Conservation (phyloP, 2,888 invertebrate genomes). For the Heteromyza rotundicornis region DNA sequence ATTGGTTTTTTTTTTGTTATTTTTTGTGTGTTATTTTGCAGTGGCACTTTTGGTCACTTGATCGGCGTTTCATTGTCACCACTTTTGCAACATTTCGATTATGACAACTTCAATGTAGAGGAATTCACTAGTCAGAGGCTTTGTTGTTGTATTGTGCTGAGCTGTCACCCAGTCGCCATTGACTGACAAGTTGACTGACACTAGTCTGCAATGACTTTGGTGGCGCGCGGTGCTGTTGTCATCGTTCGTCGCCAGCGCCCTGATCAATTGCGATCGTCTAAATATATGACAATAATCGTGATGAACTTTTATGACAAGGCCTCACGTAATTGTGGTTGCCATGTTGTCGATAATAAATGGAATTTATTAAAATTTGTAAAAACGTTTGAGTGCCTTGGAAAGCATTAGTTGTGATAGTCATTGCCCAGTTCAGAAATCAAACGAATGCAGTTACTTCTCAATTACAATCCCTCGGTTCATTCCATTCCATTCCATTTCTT, state of each 20-base stretch:
- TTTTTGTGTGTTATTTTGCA: too few species aligned
- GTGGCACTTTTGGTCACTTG: background rate
- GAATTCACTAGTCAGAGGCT: background rate
- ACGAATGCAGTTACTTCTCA: too few species aligned
- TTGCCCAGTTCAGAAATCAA: too few species aligned
- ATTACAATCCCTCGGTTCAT: too few species aligned
- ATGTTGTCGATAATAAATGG: too few species aligned
- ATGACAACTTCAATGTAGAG: background rate
- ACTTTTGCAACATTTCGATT: background rate
- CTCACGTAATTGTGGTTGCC: too few species aligned
- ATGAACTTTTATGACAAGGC: too few species aligned
- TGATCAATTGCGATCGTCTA: background rate
- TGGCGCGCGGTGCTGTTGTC: background rate
- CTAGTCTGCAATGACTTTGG: background rate
- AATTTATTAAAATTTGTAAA: too few species aligned
- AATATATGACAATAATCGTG: background rate
- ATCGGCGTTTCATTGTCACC: background rate
- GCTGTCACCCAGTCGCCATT: background rate
- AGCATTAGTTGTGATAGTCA: too few species aligned
- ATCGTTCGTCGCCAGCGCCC: background rate
- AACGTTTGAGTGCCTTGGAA: too few species aligned
- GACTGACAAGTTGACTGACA: slow-evolving; percentile 3
- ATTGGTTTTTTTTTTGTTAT: background rate
- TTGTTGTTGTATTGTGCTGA: background rate
- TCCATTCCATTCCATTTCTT: too few species aligned